Evolutionary conservation across 2,113 vertebrate genomes (phyloP), one percentile per base, ranked within the genome.

Genomic region (Apeltes quadracus): DNA sequence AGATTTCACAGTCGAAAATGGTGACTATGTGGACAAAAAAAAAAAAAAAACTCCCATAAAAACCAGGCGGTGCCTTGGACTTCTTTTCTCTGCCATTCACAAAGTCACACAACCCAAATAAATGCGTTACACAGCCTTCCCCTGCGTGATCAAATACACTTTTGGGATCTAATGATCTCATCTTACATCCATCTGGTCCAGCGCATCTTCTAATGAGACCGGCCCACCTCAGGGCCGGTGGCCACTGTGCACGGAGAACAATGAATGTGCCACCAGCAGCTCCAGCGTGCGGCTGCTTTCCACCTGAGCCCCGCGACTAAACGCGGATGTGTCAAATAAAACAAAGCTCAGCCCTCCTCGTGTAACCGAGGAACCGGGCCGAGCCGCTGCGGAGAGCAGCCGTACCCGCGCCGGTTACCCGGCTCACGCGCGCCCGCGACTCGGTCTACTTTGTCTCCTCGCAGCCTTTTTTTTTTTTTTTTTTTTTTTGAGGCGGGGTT

Each of bases 241-340:
- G 58, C 72, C 77, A 76, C 54, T 74, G 75, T 63, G 67, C 55
- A 43, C 70, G 78, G 84, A 92, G 91, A 92, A 92, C 91, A 92
- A 92, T 92, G 91, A 90, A 72, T 84, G 77, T 38, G 82, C 84
- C 55, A 50, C 78, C 74, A 66, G 76, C 69, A 62, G 70, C 72
- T 77, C 76, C 51, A 83, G 85, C 76, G 74, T 34, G 72, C 82
- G 88, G 86, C 82, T 87, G 88, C 83, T 54, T 82, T 86, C 84
- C 84, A 90, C 87, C 87, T 88, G 86, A 73, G 22, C 82, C 61
- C 55, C 27, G 29, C 34, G 56, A 73, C 73, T 29, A 5, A 36
- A 61, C 32, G 71, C 69, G 73, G 20, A 85, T 68, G 68, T 75
- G 70, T 63, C 62, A 78, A 74, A 79, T 51, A 25, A 39, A 12